These are phyloP conservation scores for Sciurus niger DNA, from an alignment of 2,113 vertebrate species.

Conservation along the genomic window DNA sequence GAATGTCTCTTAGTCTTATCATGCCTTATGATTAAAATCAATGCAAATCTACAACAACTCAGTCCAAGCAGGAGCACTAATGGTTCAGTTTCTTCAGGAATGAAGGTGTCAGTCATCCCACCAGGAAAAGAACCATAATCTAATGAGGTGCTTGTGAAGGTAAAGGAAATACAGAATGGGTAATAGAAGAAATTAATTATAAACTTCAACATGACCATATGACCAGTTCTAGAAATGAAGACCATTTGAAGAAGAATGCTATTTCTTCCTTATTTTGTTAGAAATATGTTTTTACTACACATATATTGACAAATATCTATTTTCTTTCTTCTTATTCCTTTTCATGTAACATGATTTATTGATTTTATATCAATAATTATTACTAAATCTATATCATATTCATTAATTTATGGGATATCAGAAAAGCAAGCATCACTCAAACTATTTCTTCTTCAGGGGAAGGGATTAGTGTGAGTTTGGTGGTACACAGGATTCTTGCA, in stretches of 20 bases:
- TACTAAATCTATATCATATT: not conserved
- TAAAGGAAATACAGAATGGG: not conserved
- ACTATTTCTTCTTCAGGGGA: not conserved
- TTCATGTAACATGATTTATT: not conserved
- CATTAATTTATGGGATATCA: not conserved
- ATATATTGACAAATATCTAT: not conserved
- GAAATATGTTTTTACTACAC: not conserved
- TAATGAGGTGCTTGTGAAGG: not conserved
- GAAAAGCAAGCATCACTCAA: not conserved
- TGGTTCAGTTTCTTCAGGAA: not conserved
- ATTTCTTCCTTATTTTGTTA: not conserved
- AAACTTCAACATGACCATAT: not conserved
- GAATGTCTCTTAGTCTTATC: not conserved
- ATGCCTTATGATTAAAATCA: not conserved
- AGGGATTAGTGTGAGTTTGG: too few species aligned
- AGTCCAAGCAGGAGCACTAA: not conserved
- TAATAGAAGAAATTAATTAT: not conserved
- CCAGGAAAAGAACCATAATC: not conserved
- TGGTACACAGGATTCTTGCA: not conserved
- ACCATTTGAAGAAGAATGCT: too few species aligned
- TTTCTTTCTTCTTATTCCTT: not conserved
- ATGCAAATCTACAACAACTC: not conserved
- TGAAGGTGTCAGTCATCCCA: not conserved
- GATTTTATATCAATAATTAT: not conserved
- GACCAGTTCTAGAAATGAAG: not conserved